phyloP scores from a whole-genome alignment of 2,113 vertebrate genomes.

The Amazona guildingii region DNA sequence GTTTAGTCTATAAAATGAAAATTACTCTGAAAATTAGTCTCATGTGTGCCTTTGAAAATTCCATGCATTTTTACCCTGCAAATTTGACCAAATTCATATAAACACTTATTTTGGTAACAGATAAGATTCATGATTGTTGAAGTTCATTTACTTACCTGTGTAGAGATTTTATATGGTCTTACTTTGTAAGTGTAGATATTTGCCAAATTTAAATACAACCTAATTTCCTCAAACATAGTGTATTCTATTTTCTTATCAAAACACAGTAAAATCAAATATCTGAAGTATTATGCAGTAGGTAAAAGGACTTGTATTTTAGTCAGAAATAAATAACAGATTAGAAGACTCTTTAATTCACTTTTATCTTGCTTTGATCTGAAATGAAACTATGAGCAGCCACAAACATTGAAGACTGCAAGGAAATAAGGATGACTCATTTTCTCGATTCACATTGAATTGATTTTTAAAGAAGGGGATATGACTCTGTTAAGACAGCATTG shows the following conservation, averaged over 20 bases:
- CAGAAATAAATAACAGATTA: constrained; percentile 20
- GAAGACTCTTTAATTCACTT: constrained; percentile 48
- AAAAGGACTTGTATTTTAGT: constrained; percentile 24
- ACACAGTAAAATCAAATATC: not conserved
- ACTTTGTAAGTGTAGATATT: not conserved
- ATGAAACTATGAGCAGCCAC: not conserved
- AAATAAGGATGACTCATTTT: not conserved
- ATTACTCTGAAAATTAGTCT: not conserved
- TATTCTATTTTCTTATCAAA: not conserved
- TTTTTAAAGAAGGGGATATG: not conserved
- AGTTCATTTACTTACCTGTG: not conserved
- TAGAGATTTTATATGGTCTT: not conserved
- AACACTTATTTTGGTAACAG: not conserved
- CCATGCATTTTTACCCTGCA: not conserved
- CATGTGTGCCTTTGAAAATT: not conserved
- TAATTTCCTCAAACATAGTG: not conserved
- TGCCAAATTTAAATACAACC: not conserved
- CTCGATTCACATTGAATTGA: not conserved
- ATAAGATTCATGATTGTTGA: not conserved
- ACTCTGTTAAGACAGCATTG: not conserved
- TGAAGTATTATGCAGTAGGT: not conserved
- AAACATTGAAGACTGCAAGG: not conserved
- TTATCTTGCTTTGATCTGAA: constrained; percentile 34
- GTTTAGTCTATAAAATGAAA: not conserved
- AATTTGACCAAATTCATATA: not conserved